Conservation (phyloP, 2,888 invertebrate species). For the Nomada flava region DNA sequence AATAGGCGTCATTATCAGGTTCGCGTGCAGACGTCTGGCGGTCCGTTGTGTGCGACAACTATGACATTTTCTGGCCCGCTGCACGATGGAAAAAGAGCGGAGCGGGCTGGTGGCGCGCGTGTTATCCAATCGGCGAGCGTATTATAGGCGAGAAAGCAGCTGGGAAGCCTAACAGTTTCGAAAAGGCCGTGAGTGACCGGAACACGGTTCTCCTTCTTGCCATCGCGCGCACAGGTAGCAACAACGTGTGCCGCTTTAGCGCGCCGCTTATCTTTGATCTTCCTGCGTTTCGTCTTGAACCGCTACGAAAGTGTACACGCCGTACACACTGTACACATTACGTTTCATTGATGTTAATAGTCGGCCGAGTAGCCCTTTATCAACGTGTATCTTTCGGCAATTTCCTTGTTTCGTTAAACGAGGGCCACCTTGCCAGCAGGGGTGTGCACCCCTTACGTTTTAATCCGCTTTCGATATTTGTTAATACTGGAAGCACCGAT, state of each 20-base stretch:
- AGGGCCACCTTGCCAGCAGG: background rate
- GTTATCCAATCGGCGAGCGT: conserved; percentile 56
- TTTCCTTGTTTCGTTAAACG: conserved; percentile 44
- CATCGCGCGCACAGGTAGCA: conserved; percentile 62
- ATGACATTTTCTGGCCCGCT: conserved; percentile 47
- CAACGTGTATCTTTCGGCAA: conserved; percentile 17
- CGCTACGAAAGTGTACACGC: conserved; percentile 61
- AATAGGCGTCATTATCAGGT: conserved; percentile 23
- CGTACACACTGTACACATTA: conserved; percentile 56
- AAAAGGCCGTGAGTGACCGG: conserved; percentile 77
- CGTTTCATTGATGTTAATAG: conserved; percentile 79
- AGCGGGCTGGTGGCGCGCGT: conserved; percentile 14
- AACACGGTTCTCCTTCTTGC: conserved; percentile 68
- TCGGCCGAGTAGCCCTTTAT: conserved; percentile 14
- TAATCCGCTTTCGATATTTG: background rate
- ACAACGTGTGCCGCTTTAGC: conserved; percentile 66
- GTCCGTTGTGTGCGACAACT: conserved; percentile 36
- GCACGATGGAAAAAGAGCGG: conserved; percentile 25
- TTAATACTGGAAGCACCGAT: too few relatives aligned
- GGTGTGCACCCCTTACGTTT: background rate
- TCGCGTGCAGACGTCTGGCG: conserved; percentile 9
- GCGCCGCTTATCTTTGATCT: conserved; percentile 71
- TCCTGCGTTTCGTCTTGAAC: conserved; percentile 64
- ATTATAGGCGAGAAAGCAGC: conserved; percentile 61
- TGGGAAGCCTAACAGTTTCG: conserved; percentile 72